Conservation (phyloP, 2,797 vertebrate genomes). For the Trichosurus vulpecula region DNA sequence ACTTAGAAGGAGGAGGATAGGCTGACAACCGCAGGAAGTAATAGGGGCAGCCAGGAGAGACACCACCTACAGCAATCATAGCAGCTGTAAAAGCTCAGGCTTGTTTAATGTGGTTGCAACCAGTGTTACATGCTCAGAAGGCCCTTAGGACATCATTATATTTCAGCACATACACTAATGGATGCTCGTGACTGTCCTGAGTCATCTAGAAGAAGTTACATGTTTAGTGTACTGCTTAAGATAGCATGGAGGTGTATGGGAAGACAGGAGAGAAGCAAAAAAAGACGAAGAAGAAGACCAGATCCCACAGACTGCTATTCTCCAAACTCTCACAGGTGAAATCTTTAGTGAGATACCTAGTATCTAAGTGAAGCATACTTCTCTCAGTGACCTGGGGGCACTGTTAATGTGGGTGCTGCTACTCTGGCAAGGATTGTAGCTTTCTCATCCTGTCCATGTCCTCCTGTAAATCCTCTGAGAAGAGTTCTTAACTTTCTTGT, state of each 20-base stretch:
- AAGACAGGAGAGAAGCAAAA: neutral
- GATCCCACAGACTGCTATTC: neutral
- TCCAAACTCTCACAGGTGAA: neutral
- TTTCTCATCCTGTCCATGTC: neutral
- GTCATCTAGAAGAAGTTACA: neutral
- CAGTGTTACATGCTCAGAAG: neutral
- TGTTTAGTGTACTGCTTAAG: neutral
- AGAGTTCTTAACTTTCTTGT: neutral
- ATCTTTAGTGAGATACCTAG: neutral
- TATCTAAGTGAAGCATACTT: neutral
- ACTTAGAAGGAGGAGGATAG: neutral
- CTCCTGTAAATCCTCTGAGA: neutral
- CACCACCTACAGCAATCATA: neutral
- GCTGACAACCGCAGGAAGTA: neutral
- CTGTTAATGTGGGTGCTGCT: neutral
- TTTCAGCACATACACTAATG: neutral
- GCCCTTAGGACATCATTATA: neutral
- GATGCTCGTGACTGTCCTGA: neutral
- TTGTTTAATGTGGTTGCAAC: neutral
- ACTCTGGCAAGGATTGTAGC: neutral
- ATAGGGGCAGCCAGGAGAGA: neutral
- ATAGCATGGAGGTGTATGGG: neutral
- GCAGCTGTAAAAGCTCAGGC: neutral
- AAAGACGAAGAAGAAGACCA: neutral
- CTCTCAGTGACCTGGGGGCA: neutral